phyloP scores from a whole-genome alignment of 2,797 vertebrate genomes.

The Sebastolobus alascanus region DNA sequence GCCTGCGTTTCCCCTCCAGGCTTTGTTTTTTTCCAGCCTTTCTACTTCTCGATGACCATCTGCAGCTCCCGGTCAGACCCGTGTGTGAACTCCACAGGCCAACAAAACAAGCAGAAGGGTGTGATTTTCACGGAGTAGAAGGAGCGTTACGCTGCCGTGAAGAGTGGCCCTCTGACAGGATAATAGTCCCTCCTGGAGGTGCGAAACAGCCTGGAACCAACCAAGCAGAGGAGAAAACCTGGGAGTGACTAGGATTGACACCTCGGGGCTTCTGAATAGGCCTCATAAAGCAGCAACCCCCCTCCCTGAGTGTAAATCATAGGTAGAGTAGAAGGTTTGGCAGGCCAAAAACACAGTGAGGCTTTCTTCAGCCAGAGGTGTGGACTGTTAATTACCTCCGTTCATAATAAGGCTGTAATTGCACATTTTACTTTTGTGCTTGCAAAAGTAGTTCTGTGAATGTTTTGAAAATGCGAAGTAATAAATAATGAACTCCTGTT shows the following conservation, averaged over 20 bases:
- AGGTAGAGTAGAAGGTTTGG: conserved; percentile 29
- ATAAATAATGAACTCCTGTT: neutral
- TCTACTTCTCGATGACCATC: conserved; percentile 60
- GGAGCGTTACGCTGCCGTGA: conserved; percentile 67
- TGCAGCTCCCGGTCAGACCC: conserved; percentile 51
- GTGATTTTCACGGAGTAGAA: conserved; percentile 73
- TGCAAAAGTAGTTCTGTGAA: neutral
- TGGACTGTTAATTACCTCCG: conserved; percentile 35
- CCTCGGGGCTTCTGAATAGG: conserved; percentile 57
- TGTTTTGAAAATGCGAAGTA: neutral
- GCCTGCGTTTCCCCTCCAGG: conserved; percentile 45
- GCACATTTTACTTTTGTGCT: conserved; percentile 10
- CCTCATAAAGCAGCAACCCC: conserved; percentile 56
- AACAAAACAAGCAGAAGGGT: conserved; percentile 76
- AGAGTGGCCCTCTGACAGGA: conserved; percentile 66
- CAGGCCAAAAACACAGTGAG: conserved; percentile 18
- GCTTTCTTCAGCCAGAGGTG: conserved; percentile 43
- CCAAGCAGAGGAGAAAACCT: conserved; percentile 39
- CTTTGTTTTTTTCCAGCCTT: conserved; percentile 10
- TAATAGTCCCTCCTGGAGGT: conserved; percentile 80
- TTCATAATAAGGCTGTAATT: conserved; percentile 31
- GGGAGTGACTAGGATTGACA: conserved; percentile 60
- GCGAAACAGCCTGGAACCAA: conserved; percentile 74
- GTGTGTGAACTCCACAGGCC: conserved; percentile 65
- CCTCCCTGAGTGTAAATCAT: conserved; percentile 50